A percentile compares a stretch with the other conserved stretches of the same genome.
phyloP scores from a whole-genome alignment of 2,888 invertebrate genomes.

The Meiosimyza platycephala region DNA sequence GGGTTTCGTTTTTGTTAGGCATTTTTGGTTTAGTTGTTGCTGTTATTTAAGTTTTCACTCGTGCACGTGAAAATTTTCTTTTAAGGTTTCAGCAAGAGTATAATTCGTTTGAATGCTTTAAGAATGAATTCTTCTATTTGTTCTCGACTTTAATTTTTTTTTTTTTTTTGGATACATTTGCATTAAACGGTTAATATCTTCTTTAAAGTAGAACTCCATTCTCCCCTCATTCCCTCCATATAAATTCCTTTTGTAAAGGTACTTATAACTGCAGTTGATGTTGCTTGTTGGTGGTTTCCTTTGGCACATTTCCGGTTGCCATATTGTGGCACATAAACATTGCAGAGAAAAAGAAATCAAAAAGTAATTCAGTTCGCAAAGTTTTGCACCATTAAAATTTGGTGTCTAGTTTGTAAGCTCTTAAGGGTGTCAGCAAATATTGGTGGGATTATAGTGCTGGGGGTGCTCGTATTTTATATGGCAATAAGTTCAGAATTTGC shows the following conservation, averaged over 20 bases:
- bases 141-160: too few relatives aligned
- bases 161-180: not conserved
- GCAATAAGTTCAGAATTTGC: not conserved
- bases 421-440: too few relatives aligned
- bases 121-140: not conserved
- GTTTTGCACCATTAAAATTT: not conserved
- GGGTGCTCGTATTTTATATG: not conserved
- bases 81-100: not conserved
- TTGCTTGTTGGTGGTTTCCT: conserved; percentile 6
- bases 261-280: not conserved
- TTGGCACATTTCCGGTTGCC: conserved; percentile 33
- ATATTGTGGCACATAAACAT: conserved; percentile 24
- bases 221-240: too few relatives aligned
- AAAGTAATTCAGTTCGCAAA: not conserved
- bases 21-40: not conserved
- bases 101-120: not conserved
- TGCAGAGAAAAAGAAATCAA: not conserved
- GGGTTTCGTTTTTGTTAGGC: conserved; percentile 1
- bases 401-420: not conserved
- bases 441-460: not conserved
- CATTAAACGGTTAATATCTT: conserved; percentile 19
- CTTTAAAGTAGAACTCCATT: not conserved
- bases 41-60: conserved; percentile 1
- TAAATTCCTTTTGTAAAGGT: not conserved
- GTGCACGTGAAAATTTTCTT: not conserved